Percentiles rank a stretch among this genome's conserved stretches.
These are phyloP conservation scores for Propithecus coquereli DNA, from an alignment of 2,113 vertebrate genomes.

Conservation along the genomic window DNA sequence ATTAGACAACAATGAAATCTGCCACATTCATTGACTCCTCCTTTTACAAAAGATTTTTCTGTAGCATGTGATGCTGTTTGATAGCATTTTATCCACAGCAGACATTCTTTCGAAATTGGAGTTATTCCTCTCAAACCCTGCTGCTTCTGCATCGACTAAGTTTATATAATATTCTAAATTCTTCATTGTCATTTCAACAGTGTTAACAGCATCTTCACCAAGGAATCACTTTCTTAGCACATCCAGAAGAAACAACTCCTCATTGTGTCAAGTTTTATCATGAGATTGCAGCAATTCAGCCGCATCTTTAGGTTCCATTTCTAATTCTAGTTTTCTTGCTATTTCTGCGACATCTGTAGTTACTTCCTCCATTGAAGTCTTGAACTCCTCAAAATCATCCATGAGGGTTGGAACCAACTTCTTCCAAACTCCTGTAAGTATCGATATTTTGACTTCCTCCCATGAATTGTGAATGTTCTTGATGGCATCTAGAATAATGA, in stretches of 20 bases:
- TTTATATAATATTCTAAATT: background rate
- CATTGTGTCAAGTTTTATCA: background rate
- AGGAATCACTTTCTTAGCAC: background rate
- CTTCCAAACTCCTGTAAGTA: background rate
- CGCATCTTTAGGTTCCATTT: background rate
- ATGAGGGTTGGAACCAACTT: background rate
- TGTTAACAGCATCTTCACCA: background rate
- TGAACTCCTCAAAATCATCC: background rate
- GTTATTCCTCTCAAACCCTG: background rate
- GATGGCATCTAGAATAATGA: background rate
- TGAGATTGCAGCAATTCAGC: background rate
- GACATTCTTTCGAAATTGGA: background rate
- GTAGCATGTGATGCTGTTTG: background rate
- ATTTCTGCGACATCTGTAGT: background rate
- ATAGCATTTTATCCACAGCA: background rate
- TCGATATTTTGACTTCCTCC: background rate
- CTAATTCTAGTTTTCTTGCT: background rate
- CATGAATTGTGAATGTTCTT: background rate
- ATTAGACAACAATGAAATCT: background rate
- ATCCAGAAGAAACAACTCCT: background rate
- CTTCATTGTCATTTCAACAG: background rate
- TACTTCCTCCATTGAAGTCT: background rate
- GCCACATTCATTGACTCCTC: background rate
- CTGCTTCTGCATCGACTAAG: background rate
- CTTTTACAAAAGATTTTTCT: background rate